These are phyloP conservation scores for Lepidochrysops patricia DNA, from an alignment of 2,888 invertebrate genomes.

Conservation along the genomic window DNA sequence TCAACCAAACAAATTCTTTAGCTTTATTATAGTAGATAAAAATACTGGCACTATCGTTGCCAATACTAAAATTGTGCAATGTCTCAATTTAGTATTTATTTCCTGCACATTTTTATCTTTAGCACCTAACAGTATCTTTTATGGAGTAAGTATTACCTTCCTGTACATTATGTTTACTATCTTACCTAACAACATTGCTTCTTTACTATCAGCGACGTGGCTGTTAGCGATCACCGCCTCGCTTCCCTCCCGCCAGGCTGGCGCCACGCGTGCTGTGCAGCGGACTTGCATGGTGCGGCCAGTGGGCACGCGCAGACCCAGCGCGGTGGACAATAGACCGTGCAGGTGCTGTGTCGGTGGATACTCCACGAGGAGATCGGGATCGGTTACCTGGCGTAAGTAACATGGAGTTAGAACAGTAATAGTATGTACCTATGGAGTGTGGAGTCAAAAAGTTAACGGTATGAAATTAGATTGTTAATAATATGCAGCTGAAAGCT, in stretches of 20 bases:
- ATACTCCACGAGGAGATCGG: slow-evolving; percentile 53
- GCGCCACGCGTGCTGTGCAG: slow-evolving; percentile 60
- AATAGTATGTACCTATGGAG: no score
- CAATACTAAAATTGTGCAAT: no score
- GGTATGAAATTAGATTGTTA: no score
- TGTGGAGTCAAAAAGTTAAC: no score
- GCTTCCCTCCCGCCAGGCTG: slow-evolving; percentile 64
- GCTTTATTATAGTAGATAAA: no score
- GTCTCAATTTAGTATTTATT: not conserved
- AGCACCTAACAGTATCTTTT: no score
- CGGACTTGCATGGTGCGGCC: slow-evolving; percentile 62
- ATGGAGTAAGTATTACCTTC: no score
- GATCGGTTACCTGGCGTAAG: slow-evolving; percentile 60
- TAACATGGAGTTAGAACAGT: slow-evolving; percentile 5
- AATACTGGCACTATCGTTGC: no score
- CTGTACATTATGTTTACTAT: no score
- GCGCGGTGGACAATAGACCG: slow-evolving; percentile 54
- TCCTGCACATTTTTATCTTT: no score
- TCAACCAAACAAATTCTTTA: no score
- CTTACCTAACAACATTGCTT: slow-evolving; percentile 64
- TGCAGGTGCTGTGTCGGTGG: slow-evolving; percentile 58
- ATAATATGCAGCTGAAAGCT: no score
- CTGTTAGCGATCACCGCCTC: slow-evolving; percentile 64
- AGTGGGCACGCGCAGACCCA: slow-evolving; percentile 57
- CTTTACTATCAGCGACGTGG: slow-evolving; percentile 63